Percentiles rank a stretch among this genome's conserved stretches.
Conservation (phyloP, 2,888 invertebrate species). For the Oscheius sp. region DNA sequence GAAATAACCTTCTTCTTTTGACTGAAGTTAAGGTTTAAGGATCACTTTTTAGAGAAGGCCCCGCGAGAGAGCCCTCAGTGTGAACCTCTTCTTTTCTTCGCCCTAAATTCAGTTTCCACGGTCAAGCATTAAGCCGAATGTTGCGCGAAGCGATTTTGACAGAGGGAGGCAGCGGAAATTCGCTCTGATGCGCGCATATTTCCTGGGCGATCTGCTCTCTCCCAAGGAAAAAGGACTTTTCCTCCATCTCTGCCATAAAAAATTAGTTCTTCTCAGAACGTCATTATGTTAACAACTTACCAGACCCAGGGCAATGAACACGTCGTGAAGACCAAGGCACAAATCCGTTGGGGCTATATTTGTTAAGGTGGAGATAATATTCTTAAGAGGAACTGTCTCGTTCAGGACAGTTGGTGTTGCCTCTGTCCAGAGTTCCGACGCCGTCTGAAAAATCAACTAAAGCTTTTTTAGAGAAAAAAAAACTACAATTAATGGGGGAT, state of each 20-base stretch:
- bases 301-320: slow-evolving; percentile 66
- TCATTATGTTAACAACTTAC: too few species aligned
- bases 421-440: slow-evolving; percentile 43
- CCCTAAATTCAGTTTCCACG: slow-evolving; percentile 9
- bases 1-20: not conserved
- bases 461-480: too few species aligned
- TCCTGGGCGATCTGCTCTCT: slow-evolving; percentile 22
- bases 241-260: too few species aligned
- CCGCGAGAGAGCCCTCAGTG: not conserved
- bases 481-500: not conserved
- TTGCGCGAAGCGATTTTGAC: slow-evolving; percentile 13
- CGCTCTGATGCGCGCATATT: slow-evolving; percentile 28
- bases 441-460: slow-evolving; percentile 43
- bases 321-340: slow-evolving; percentile 65
- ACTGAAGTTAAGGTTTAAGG: not conserved
- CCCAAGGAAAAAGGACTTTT: too few species aligned
- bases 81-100: too few species aligned
- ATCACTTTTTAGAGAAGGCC: not conserved
- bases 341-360: slow-evolving; percentile 35
- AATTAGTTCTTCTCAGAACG: too few species aligned
- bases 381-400: slow-evolving; percentile 5
- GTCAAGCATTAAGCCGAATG: not conserved
- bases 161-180: slow-evolving; percentile 24
- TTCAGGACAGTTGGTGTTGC: slow-evolving; percentile 23
- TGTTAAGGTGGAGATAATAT: slow-evolving; percentile 11